A percentile compares a stretch with the other conserved stretches of the same genome.
Conservation (phyloP, 2,888 invertebrate species). For the Stenodera caucasica region DNA sequence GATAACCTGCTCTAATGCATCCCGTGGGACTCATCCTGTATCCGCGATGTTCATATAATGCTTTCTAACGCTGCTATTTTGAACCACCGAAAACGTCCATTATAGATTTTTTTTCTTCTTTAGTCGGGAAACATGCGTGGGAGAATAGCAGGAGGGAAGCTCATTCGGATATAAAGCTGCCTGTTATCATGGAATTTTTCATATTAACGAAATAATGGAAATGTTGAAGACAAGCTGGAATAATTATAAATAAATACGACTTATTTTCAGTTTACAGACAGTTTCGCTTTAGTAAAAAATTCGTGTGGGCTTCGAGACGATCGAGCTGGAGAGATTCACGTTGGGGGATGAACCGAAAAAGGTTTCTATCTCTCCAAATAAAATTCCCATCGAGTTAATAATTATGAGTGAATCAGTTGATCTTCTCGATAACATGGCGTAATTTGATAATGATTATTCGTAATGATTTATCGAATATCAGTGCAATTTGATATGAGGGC, state of each 20-base stretch:
- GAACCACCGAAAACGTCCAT: conserved; percentile 35
- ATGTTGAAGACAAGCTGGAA: no score
- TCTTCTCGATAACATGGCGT: neutral
- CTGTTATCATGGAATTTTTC: no score
- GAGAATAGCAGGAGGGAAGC: no score
- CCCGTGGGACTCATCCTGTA: conserved; percentile 32
- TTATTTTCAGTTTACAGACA: no score
- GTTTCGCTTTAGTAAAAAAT: no score
- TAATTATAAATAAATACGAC: neutral
- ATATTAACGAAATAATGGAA: no score
- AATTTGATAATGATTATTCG: conserved; percentile 2
- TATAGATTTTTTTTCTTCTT: conserved; percentile 30
- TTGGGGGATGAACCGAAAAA: no score
- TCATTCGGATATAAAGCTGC: no score
- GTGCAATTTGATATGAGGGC: neutral
- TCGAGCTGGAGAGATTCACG: no score
- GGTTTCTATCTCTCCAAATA: neutral
- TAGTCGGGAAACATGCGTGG: no score
- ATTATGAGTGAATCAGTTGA: no score
- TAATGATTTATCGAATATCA: conserved; percentile 4
- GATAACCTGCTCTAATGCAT: conserved; percentile 28
- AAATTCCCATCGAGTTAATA: neutral
- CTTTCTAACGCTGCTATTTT: conserved; percentile 29
- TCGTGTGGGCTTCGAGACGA: no score
- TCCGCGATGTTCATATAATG: conserved; percentile 31